A percentile compares a stretch with the other conserved stretches of the same genome.
Conservation (phyloP, 2,113 vertebrate genomes). For the Brachypteracias leptosomus region DNA sequence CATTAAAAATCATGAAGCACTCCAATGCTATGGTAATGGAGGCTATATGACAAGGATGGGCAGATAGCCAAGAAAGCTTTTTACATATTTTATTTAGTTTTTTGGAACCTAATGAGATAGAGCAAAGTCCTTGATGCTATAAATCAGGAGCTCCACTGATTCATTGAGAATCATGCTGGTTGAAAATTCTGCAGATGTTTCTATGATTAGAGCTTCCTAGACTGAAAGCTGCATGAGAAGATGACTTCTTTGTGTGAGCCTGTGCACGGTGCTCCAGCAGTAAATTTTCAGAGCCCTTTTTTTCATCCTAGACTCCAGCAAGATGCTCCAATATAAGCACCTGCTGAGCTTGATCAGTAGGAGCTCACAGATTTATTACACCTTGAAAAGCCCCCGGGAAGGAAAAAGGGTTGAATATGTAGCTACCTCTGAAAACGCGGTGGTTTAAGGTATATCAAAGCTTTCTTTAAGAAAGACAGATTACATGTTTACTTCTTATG, state of each 20-base stretch:
- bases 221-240: not conserved
- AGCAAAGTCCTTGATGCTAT: not conserved
- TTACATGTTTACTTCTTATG: not conserved
- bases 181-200: not conserved
- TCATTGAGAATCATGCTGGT: not conserved
- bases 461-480: not conserved
- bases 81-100: not conserved
- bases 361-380: not conserved
- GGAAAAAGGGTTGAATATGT: not conserved
- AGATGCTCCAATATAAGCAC: not conserved
- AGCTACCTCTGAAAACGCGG: not conserved
- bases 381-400: not conserved
- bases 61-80: not conserved
- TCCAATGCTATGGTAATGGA: not conserved
- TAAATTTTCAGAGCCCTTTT: not conserved
- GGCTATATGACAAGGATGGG: not conserved
- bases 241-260: not conserved
- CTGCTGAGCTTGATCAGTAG: not conserved
- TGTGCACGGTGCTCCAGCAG: not conserved
- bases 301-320: not conserved
- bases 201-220: not conserved
- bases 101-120: not conserved
- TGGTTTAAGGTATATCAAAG: not conserved
- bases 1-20: not conserved
- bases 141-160: not conserved